Conservation (phyloP, 30 jellyfish, hydroid and myxozoan genomes). For the Calvadosia cruxmelitensis region DNA sequence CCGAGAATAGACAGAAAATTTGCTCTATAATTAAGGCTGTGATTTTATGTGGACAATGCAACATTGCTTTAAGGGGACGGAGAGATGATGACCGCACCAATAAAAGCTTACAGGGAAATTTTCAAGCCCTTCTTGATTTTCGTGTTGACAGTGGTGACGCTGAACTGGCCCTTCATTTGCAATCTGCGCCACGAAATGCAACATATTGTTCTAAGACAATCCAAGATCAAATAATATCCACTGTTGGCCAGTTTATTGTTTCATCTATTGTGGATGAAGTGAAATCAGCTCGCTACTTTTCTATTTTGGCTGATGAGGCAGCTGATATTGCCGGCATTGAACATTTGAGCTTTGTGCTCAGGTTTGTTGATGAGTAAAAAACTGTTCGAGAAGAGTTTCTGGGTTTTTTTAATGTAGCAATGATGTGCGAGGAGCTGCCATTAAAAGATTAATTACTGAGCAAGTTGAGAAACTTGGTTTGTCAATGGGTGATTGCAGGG, state of each 20-base stretch:
- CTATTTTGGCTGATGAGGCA: no score
- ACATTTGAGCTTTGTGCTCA: conserved; percentile 10
- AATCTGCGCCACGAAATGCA: conserved; percentile 33
- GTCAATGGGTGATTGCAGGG: conserved; percentile 31
- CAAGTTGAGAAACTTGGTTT: conserved; percentile 13
- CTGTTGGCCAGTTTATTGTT: conserved; percentile 25
- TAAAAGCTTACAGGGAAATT: no score
- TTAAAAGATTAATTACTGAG: conserved; percentile 1
- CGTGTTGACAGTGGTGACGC: no score
- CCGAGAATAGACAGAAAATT: no score
- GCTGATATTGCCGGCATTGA: conserved; percentile 12
- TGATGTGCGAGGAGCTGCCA: conserved; percentile 50
- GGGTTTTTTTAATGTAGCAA: conserved; percentile 27
- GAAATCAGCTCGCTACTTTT: no score
- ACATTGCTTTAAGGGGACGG: no score
- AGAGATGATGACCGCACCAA: no score
- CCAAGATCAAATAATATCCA: conserved; percentile 35
- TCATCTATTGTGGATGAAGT: conserved; percentile 5
- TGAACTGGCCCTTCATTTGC: no score
- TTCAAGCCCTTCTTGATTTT: no score
- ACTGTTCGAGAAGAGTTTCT: conserved; percentile 34
- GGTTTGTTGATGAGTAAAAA: conserved; percentile 7
- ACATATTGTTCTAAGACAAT: conserved; percentile 36
- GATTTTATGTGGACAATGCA: no score
- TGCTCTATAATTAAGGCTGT: no score